phyloP scores from a whole-genome alignment of 2,888 invertebrate genomes.

The Lamellibrachia satsuma region DNA sequence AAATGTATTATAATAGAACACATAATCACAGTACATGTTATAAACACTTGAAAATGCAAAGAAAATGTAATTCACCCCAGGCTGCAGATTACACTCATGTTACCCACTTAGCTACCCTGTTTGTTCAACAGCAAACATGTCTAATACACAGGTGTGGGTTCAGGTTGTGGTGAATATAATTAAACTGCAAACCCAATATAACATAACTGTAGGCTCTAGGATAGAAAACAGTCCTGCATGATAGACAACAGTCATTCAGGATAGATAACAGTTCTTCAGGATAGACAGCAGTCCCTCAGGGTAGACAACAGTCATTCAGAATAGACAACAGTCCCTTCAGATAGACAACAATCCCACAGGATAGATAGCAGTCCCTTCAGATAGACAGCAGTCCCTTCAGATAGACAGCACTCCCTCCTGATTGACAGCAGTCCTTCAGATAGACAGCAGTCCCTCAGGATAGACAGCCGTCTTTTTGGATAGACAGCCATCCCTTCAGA shows the following conservation, averaged over 20 bases:
- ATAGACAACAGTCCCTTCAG: not conserved
- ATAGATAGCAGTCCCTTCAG: not conserved
- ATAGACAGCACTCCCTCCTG: not conserved
- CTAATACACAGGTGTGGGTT: not conserved
- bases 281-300: not conserved
- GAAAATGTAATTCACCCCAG: not conserved
- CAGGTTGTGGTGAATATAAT: not conserved
- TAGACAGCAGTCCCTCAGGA: not conserved
- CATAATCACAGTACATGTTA: not conserved
- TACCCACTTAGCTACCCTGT: not conserved
- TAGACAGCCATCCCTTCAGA: not conserved
- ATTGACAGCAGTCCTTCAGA: not conserved
- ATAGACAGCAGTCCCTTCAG: not conserved
- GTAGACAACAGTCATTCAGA: not conserved
- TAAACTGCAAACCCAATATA: not conserved
- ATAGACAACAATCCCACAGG: not conserved
- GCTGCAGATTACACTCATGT: not conserved
- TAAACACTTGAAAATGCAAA: not conserved
- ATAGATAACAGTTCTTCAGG: not conserved
- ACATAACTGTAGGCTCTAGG: not conserved
- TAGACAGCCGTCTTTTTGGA: not conserved
- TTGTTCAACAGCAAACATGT: not conserved
- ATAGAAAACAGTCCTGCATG: not conserved
- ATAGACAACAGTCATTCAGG: not conserved
- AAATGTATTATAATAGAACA: not conserved